Base-by-base conservation (phyloP, 2,113 vertebrate genomes). In the Cariama cristata region DNA sequence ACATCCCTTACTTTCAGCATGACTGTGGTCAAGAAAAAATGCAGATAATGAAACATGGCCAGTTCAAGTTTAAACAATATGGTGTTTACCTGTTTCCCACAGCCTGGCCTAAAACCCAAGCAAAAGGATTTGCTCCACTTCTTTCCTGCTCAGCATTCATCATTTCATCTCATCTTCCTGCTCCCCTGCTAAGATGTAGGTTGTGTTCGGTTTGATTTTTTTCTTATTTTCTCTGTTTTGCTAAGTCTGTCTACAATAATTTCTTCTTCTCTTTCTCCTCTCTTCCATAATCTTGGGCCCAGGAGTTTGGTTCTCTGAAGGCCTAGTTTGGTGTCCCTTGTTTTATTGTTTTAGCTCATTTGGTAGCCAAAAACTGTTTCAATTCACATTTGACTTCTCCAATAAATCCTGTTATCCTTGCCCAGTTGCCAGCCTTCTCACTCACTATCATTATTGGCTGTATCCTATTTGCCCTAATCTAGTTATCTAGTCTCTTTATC, bases 391-490 rank as follows among this genome's bases (percentile, higher is more conserved):
- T 90, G 72, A 92, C 75, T 94, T 95, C 35, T 21, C 33, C 90
- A 88, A 63, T 49, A 97, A 97, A 97, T 97, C 92, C 60, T 56
- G 72, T 97, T 97, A 97, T 95, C 63, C 69, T n/a, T 94, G 75
- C 55, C 88, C 53, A 9, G 77, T 97, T 92, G 33, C 53, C 76
- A 79, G 67, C 33, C 71, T 90, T 96, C 94, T 97, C 95, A 81
- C 69, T 96, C 82, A 68, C 79, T 86, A 59, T 93, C 93, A 93
- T 94, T 96, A 97, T 97, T 53, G 8, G 49, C 90, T 94, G 74
- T 91, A 97, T 95, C 95, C 74, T 94, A 88, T 96, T 97, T 96
- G 53, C 35, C 38, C 27, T 97, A 93, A 98, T 97, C 92, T 95
- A 93, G 88, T 97, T 94, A 95, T 24, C 50, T 49, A 93, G 90